Percentiles rank a stretch among this genome's conserved stretches.
Conservation (phyloP, 2,113 vertebrate genomes). For the Daboia siamensis region DNA sequence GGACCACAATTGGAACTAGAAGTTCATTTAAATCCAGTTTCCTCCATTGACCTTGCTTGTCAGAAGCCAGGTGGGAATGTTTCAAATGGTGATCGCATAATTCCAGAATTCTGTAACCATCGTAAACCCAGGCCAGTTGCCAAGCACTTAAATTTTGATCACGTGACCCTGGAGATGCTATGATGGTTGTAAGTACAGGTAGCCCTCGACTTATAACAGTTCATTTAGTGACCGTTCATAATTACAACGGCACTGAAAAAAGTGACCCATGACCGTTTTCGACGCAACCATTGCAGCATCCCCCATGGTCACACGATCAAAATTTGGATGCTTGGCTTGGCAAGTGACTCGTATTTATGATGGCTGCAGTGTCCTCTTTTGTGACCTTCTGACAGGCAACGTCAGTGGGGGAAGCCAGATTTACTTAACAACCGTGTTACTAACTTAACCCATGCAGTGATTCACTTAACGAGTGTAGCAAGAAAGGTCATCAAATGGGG, state of each 20-base stretch:
- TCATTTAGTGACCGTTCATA: not conserved
- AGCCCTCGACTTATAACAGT: not conserved
- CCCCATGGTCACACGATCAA: too few species aligned
- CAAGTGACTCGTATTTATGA: not conserved
- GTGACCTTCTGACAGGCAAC: not conserved
- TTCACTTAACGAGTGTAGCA: not conserved
- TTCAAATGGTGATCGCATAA: not conserved
- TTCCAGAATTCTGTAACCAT: not conserved
- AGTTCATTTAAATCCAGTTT: not conserved
- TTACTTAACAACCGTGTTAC: not conserved
- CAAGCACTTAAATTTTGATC: not conserved
- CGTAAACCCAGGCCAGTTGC: not conserved
- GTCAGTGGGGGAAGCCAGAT: not conserved
- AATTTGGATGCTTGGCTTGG: too few species aligned
- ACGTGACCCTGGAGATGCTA: not conserved
- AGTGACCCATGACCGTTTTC: not conserved
- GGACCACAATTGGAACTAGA: not conserved
- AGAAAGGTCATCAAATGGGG: not conserved
- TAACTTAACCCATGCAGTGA: not conserved
- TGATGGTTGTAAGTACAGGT: not conserved
- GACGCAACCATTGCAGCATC: not conserved
- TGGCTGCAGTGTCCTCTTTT: not conserved
- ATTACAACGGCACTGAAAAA: not conserved
- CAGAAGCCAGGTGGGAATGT: not conserved
- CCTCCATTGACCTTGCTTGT: not conserved